Percentiles rank a stretch among this genome's conserved stretches.
phyloP scores from a whole-genome alignment of 2,113 vertebrate species.

The Solenodon paradoxus region DNA sequence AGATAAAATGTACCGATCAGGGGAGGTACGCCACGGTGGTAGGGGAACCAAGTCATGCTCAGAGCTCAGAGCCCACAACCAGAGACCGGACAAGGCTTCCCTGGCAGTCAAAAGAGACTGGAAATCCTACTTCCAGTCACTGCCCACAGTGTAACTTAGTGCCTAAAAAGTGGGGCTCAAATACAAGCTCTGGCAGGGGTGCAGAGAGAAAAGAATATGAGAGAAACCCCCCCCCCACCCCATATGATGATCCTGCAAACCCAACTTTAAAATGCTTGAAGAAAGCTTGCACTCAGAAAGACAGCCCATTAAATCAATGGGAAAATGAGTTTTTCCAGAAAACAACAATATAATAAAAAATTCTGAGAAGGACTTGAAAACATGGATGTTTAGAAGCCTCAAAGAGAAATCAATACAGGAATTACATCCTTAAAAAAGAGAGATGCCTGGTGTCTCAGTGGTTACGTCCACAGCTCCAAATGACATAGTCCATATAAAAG shows the following conservation, averaged over 20 bases:
- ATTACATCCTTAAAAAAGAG: neutral
- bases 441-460: too few relatives aligned
- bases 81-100: neutral
- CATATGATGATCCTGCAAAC: neutral
- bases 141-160: neutral
- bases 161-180: neutral
- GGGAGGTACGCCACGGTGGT: accelerated
- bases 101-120: neutral
- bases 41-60: neutral
- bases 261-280: neutral
- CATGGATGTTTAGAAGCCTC: neutral
- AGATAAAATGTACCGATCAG: neutral
- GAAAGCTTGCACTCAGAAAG: neutral
- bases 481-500: too few relatives aligned
- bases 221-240: too few relatives aligned
- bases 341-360: neutral
- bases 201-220: neutral
- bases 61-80: neutral
- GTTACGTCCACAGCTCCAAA: too few relatives aligned
- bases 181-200: too few relatives aligned
- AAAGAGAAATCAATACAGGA: neutral
- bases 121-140: too few relatives aligned
- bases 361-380: neutral
- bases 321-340: neutral
- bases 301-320: neutral